A percentile compares a stretch with the other conserved stretches of the same genome.
These are phyloP conservation scores for Syngnathus typhle DNA, from an alignment of 2,113 vertebrate genomes.

Conservation along the genomic window DNA sequence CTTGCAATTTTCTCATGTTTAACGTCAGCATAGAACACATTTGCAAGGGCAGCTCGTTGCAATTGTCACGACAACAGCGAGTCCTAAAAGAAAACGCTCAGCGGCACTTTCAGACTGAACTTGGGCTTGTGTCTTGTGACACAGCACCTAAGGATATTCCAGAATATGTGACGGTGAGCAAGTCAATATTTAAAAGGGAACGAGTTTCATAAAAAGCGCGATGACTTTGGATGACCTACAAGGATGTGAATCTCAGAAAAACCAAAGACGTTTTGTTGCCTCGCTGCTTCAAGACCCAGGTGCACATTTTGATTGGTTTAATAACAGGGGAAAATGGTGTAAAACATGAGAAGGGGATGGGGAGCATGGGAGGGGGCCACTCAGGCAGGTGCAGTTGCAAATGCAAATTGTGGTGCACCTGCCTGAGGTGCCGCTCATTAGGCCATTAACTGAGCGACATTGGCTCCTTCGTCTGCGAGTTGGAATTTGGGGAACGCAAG, in stretches of 20 bases:
- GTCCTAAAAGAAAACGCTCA: too few relatives aligned
- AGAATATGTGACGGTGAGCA: not conserved
- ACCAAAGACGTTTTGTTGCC: not conserved
- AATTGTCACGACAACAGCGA: too few relatives aligned
- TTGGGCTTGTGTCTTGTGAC: too few relatives aligned
- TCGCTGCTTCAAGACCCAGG: not conserved
- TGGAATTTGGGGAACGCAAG: not conserved
- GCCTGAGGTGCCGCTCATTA: not conserved
- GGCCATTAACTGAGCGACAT: not conserved
- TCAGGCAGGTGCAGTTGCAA: not conserved
- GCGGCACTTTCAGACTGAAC: too few relatives aligned
- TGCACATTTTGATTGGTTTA: not conserved
- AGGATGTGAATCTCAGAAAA: not conserved
- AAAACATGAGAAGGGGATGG: not conserved
- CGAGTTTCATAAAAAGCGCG: not conserved
- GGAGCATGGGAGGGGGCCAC: not conserved
- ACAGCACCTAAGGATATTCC: too few relatives aligned
- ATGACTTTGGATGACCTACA: not conserved
- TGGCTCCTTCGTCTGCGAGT: not conserved
- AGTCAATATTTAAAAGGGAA: too few relatives aligned
- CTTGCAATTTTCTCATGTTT: too few relatives aligned
- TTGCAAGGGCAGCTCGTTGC: too few relatives aligned
- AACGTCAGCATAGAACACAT: too few relatives aligned
- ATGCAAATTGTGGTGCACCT: not conserved
- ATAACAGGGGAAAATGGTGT: not conserved